These are phyloP conservation scores for Hirtodrosophila cameraria DNA, from an alignment of 2,888 invertebrate genomes.

Conservation along the genomic window DNA sequence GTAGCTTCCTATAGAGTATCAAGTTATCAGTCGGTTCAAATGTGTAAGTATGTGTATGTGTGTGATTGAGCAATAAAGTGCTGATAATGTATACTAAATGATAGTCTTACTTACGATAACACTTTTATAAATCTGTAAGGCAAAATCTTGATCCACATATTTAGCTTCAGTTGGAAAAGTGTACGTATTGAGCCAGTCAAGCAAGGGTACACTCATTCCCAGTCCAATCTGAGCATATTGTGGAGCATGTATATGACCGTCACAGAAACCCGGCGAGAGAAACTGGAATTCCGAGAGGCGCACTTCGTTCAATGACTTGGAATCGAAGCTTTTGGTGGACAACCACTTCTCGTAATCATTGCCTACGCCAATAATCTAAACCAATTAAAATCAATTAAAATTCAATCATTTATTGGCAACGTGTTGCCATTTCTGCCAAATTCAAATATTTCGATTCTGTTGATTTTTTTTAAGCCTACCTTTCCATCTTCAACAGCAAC, in stretches of 20 bases:
- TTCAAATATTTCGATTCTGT: background rate
- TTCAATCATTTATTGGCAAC: background rate
- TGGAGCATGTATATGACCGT: conserved; percentile 95
- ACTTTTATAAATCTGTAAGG: conserved; percentile 88
- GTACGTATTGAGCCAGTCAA: conserved; percentile 94
- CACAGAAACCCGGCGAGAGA: conserved; percentile 94
- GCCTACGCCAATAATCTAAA: conserved; percentile 84
- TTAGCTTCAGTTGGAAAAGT: conserved; percentile 93
- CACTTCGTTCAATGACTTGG: conserved; percentile 43
- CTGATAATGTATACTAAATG: conserved; percentile 33
- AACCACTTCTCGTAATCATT: conserved; percentile 73
- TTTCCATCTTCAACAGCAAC: conserved; percentile 86
- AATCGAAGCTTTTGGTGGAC: background rate
- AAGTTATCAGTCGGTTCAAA: conserved; percentile 35
- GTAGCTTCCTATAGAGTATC: conserved; percentile 87
- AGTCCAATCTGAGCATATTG: conserved; percentile 94
- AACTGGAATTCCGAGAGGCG: conserved; percentile 86
- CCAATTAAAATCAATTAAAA: background rate
- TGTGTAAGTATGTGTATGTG: background rate
- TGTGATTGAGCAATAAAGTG: background rate
- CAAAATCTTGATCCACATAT: conserved; percentile 89
- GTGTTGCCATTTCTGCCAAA: too few relatives aligned
- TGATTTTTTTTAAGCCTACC: conserved; percentile 81
- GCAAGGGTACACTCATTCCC: conserved; percentile 90
- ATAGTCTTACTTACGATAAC: conserved; percentile 89